Percentiles rank a stretch among this genome's conserved stretches.
Evolutionary conservation across 2,113 vertebrate species (phyloP).

Genomic region (Smithornis capensis): DNA sequence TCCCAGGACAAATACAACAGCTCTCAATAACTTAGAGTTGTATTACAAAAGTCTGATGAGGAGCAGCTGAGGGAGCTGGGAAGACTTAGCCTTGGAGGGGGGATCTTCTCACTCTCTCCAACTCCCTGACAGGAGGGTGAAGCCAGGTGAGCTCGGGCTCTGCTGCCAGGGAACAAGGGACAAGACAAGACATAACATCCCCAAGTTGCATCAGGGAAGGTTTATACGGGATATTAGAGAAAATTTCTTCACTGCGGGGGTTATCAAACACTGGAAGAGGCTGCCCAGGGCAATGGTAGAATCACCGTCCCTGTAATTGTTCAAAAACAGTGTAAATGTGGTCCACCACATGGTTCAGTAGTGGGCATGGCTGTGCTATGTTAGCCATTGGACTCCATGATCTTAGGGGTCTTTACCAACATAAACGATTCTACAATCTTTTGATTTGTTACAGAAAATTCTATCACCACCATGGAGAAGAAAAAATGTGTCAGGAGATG

Average conservation of each 20-base stretch:
- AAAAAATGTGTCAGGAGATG: background rate
- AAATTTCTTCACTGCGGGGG: background rate
- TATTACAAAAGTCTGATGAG: background rate
- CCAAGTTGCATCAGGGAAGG: background rate
- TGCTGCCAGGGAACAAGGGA: background rate
- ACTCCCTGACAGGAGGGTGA: background rate
- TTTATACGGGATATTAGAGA: background rate
- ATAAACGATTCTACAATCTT: background rate
- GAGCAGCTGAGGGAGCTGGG: background rate
- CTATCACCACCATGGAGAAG: background rate
- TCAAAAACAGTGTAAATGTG: background rate
- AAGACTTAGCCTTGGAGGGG: background rate
- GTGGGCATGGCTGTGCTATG: too few relatives aligned
- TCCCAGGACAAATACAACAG: accelerated
- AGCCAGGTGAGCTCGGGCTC: accelerated
- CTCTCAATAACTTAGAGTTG: background rate
- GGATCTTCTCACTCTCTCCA: background rate
- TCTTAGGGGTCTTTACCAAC: background rate
- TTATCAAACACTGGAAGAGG: background rate
- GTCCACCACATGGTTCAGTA: background rate
- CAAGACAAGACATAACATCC: background rate
- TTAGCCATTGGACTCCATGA: background rate
- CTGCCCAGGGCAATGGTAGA: background rate
- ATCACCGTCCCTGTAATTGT: background rate
- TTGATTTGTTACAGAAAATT: background rate